Percentiles rank a stretch among this genome's conserved stretches.
Evolutionary conservation across 2,888 invertebrate genomes (phyloP).

Genomic region (Cryptophagus acutangulus): DNA sequence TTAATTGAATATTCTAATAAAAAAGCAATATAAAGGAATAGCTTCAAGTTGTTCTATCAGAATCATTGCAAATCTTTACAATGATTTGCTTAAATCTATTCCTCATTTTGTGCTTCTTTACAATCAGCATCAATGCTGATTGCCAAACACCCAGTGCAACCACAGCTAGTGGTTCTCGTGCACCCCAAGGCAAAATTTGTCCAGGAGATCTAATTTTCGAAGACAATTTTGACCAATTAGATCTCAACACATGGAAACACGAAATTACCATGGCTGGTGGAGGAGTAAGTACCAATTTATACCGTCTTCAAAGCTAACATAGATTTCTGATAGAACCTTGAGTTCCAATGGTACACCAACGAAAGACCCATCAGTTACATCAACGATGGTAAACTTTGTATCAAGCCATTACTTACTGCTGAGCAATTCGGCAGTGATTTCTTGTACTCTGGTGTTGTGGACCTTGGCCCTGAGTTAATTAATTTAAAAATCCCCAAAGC

Average conservation of each 20-base stretch:
- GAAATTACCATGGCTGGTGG: slow-evolving; percentile 62
- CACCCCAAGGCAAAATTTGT: slow-evolving; percentile 48
- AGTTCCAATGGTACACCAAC: slow-evolving; percentile 66
- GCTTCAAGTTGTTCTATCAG: too few relatives aligned
- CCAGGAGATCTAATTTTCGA: slow-evolving; percentile 58
- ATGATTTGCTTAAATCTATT: too few relatives aligned
- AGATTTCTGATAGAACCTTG: too few relatives aligned
- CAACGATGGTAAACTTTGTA: slow-evolving; percentile 54
- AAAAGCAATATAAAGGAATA: too few relatives aligned
- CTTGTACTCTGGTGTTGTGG: slow-evolving; percentile 51
- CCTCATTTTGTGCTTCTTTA: too few relatives aligned
- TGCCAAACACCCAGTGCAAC: too few relatives aligned
- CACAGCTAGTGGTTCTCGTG: slow-evolving; percentile 52
- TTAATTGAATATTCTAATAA: too few relatives aligned
- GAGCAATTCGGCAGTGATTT: slow-evolving; percentile 55
- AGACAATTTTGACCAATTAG: slow-evolving; percentile 57
- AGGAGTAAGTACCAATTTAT: slow-evolving; percentile 51
- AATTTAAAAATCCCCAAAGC: too few relatives aligned
- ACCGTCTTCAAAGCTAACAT: too few relatives aligned
- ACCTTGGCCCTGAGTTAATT: slow-evolving; percentile 57
- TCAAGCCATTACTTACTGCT: slow-evolving; percentile 58
- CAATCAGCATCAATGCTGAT: too few relatives aligned
- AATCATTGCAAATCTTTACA: too few relatives aligned
- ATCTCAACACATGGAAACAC: slow-evolving; percentile 60
- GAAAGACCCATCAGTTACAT: slow-evolving; percentile 62